Evolutionary conservation across 1,140 invertebrate species (phyloP).

Genomic region (Prorops nasuta): DNA sequence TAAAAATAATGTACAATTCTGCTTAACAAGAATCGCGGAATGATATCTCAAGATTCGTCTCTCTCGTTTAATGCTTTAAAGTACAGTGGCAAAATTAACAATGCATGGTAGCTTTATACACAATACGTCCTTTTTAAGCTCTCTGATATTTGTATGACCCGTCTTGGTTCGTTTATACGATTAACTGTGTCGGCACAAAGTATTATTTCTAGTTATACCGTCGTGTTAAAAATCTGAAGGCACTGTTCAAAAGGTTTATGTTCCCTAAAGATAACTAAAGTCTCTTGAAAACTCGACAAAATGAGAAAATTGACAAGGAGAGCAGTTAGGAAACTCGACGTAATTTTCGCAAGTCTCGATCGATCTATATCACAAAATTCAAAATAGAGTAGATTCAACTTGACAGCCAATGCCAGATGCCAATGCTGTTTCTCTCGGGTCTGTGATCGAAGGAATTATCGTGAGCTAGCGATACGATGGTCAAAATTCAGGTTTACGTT

Average conservation of each 20-base stretch:
- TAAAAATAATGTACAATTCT: too few relatives aligned
- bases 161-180: conserved; percentile 33
- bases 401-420: conserved; percentile 39
- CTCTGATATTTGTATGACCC: conserved; percentile 27
- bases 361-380: conserved; percentile 45
- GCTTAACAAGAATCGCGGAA: too few relatives aligned
- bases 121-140: conserved; percentile 25
- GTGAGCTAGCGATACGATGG: conserved; percentile 33
- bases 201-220: conserved; percentile 43
- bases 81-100: too few relatives aligned
- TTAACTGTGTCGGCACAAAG: conserved; percentile 31
- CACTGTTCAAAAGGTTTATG: conserved; percentile 45
- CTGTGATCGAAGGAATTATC: conserved; percentile 39
- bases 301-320: conserved; percentile 26
- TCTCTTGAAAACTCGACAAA: conserved; percentile 26
- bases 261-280: conserved; percentile 25
- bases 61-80: too few relatives aligned
- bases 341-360: conserved; percentile 35
- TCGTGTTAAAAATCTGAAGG: conserved; percentile 50
- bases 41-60: too few relatives aligned
- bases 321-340: conserved; percentile 38
- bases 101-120: too few relatives aligned
- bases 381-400: conserved; percentile 42
- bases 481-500: conserved; percentile 42
- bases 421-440: conserved; percentile 31